Conservation (phyloP, 2,797 vertebrate species). For the Gallinago solitaria region DNA sequence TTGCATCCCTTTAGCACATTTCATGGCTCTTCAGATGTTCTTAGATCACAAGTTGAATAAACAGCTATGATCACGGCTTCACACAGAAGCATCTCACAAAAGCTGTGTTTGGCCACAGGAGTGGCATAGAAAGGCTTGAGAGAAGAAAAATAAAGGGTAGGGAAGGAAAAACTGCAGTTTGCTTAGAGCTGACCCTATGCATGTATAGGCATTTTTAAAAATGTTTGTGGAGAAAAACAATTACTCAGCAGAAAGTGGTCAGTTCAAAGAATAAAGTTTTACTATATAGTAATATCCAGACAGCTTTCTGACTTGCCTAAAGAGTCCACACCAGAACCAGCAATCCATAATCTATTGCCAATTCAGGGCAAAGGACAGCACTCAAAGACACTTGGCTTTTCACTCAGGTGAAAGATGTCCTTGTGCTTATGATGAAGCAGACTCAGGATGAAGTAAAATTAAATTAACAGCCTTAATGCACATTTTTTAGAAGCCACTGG, state of each 20-base stretch:
- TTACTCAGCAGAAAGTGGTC: slow-evolving; percentile 21
- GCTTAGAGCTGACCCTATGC: not conserved
- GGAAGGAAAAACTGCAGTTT: not conserved
- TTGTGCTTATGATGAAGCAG: not conserved
- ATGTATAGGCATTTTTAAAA: slow-evolving; percentile 9
- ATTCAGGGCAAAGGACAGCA: not conserved
- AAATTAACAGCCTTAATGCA: not conserved
- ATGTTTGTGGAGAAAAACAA: not conserved
- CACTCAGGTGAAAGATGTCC: not conserved
- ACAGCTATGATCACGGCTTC: not conserved
- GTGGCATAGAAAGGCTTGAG: not conserved
- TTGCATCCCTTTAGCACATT: not conserved
- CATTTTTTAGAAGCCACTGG: not conserved
- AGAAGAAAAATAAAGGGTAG: not conserved
- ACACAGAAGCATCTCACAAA: not conserved
- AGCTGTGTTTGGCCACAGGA: not conserved
- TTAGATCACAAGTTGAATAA: not conserved
- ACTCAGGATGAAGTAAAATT: not conserved
- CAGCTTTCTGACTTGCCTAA: slow-evolving; percentile 25
- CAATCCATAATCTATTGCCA: not conserved
- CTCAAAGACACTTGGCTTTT: not conserved
- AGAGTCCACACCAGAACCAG: not conserved
- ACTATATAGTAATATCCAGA: not conserved
- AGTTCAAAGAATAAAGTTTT: slow-evolving; percentile 24
- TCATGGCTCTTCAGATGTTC: not conserved